Percentiles rank a stretch among this genome's conserved stretches.
Conservation (phyloP, 2,888 invertebrate species). For the Piscicola geometra region DNA sequence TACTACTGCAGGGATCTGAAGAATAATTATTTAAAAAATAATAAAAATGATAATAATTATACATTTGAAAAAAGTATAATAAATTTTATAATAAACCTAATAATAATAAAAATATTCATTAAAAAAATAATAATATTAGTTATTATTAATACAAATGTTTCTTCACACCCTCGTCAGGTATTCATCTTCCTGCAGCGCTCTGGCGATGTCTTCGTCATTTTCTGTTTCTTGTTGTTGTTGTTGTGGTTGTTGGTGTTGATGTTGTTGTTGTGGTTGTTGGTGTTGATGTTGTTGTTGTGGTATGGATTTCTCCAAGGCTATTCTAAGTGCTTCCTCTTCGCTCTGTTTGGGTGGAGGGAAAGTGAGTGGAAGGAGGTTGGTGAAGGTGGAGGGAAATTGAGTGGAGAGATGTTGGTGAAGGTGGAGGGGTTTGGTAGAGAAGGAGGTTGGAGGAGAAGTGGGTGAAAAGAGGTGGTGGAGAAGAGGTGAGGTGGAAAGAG, state of each 20-base stretch:
- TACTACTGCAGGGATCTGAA: background rate
- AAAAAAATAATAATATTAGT: background rate
- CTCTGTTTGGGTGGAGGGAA: conserved; percentile 57
- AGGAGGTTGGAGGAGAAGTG: background rate
- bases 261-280: background rate
- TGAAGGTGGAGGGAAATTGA: background rate
- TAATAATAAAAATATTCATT: background rate
- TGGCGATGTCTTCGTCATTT: conserved; percentile 51
- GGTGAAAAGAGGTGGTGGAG: background rate
- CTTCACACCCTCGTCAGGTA: background rate
- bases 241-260: background rate
- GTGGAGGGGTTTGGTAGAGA: background rate
- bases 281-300: conserved; percentile 37
- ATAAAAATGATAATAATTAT: too few relatives aligned
- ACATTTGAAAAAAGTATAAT: too few relatives aligned
- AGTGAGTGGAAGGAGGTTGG: conserved; percentile 7
- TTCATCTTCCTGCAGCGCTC: conserved; percentile 44
- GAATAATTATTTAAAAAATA: background rate
- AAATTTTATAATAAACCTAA: too few relatives aligned
- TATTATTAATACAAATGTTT: background rate
- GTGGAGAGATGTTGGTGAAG: conserved; percentile 11
- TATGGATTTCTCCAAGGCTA: conserved; percentile 63
- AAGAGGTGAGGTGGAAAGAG: conserved; percentile 5
- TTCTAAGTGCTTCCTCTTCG: conserved; percentile 85
- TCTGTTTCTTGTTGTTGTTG: conserved; percentile 47